Base-by-base conservation (phyloP, 1,140 invertebrate genomes). In the Rhyacophila brunnea region DNA sequence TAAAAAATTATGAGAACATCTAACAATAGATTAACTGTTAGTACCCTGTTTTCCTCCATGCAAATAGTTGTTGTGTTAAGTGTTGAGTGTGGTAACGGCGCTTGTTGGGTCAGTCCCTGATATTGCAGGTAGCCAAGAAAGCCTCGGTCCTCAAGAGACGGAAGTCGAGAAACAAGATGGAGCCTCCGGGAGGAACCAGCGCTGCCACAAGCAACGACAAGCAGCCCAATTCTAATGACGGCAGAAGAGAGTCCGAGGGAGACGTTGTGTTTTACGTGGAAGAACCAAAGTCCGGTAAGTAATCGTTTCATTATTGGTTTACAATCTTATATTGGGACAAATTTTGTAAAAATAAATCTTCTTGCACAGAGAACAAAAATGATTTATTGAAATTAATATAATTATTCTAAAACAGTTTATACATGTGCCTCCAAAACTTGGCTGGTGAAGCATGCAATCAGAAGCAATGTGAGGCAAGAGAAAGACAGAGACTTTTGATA, bases 211-310 rank as follows among this genome's bases (percentile, higher is more conserved):
- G 66, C n/a, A 68, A 63, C 50, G 70, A 72, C 10, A 62, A 65
- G 38, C 62, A 23, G 23, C 60, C 60, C n/a, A 49, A 59, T 0
- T 4, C 64, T 13, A 7, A 43, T 35, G 57, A 53, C 5, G 60
- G 53, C 18, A 61, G 80, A 13, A 71, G 81, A 56, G 84, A 85
- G 23, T 84, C 82, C 61, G 85, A 87, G 62, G 81, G 83, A 1
- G 86, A 87, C 64, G 82, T 87, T n/a, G 83, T 86, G 14, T 87
- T 85, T 67, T 87, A 86, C 68, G 84, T 84, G 67, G 86, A 88
- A 64, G 85, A 88, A 65, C 83, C 85, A 1, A 84, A 84, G 73
- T 78, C 83, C 38, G 83, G 84, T 78, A 62, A 52, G 67, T 68
- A 53, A 43, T n/a, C n/a, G n/a, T n/a, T n/a, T n/a, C n/a, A n/a